Base-by-base conservation (phyloP, 2,888 invertebrate species). In the Scaptomyza parva region DNA sequence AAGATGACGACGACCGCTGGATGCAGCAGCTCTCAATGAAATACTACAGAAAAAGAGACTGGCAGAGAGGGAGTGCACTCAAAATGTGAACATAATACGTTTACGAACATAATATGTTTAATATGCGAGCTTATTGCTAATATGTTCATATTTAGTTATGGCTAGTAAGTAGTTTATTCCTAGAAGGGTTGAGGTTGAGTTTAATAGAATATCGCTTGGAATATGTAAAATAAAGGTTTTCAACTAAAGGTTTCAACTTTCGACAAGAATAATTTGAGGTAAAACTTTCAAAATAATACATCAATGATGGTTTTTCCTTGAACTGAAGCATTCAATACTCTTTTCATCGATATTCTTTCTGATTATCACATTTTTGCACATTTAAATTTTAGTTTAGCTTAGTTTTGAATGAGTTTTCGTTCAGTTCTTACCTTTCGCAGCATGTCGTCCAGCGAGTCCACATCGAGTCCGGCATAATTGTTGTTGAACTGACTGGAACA, bases 401-500 rank as follows among this genome's bases (percentile, higher is more conserved):
- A n/a, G n/a, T n/a, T n/a, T n/a, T n/a, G n/a, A n/a, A n/a, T n/a
- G n/a, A n/a, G n/a, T n/a, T n/a, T n/a, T n/a, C n/a, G n/a, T n/a
- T n/a, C n/a, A n/a, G 26, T 11, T 12, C 60, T 93, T 93, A 95
- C 95, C 95, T 95, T 95, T 90, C 95, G 94, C 90, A 95, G 93
- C 94, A 95, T 95, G 92, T 95, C 95, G 91, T 95, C 95, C 85
- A 95, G 93, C 85, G 95, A 95, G 89, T 95, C 95, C 94, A 95
- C 95, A 92, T 95, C 95, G 91, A 93, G 91, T 86, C 92, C 92
- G 82, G 93, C 92, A 88, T 93, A 93, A 91, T 93, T 93, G 90
- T 93, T 93, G 85, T 93, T 93, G 92, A 94, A 93, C 90, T 93
- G 93, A 92, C 93, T 93, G 82, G 93, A 94, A 91, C 93, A 94